Evolutionary conservation across 2,797 vertebrate species (phyloP).

Genomic region (Heteromormyrus szaboi): DNA sequence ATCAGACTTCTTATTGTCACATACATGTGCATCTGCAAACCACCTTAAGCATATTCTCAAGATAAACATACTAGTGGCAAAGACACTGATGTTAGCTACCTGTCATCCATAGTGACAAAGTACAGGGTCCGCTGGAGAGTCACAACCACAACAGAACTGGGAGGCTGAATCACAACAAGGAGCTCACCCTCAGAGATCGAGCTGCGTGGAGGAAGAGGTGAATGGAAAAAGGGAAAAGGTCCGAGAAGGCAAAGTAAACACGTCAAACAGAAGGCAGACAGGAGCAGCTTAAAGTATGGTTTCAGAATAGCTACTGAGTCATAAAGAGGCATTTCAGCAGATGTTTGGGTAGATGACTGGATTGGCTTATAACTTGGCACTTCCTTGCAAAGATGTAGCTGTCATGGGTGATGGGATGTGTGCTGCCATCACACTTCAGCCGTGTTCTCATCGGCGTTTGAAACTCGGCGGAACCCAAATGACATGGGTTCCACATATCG

Average conservation of each 20-base stretch:
- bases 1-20: background rate
- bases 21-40: background rate
- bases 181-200: background rate
- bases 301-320: background rate
- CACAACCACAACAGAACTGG: background rate
- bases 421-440: background rate
- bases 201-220: background rate
- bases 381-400: background rate
- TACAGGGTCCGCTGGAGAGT: background rate
- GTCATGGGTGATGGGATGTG: background rate
- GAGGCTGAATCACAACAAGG: background rate
- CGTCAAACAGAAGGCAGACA: background rate
- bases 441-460: background rate
- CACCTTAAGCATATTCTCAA: conserved; percentile 7
- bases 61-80: conserved; percentile 1
- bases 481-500: background rate
- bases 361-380: background rate
- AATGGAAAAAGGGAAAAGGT: background rate
- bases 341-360: background rate
- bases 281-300: background rate
- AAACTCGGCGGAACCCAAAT: background rate
- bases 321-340: background rate
- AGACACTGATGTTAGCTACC: background rate
- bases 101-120: background rate
- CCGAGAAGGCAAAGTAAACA: background rate